Base-by-base conservation (phyloP, 2,113 vertebrate genomes). In the Halcyon senegalensis region DNA sequence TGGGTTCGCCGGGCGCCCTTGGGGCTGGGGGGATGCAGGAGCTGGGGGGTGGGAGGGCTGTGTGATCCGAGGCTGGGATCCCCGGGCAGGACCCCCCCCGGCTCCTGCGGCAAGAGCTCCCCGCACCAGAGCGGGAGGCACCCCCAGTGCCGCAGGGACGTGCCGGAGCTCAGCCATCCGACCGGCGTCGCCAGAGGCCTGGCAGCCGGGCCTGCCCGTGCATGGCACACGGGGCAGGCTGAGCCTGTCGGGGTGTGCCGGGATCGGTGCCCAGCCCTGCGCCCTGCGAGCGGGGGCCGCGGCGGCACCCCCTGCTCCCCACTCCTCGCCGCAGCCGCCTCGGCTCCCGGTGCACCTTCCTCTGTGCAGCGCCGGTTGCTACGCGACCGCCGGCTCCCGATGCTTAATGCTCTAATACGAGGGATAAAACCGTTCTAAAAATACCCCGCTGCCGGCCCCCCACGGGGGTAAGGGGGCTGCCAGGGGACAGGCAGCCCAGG, bases 371-470 rank as follows among this genome's bases (percentile, higher is more conserved):
- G 50, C 88, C 23, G 72, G 97, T 97, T 97, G 97, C 97, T 96
- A 97, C 16, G 97, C 97, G 93, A 97, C 97, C 86, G 56, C 76
- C 89, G 8, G 97, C 97, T 97, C 94, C 91, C 23, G 63, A 96
- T 97, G 96, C 92, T 97, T 96, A 96, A 94, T 88, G 91, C 96
- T 96, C 87, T 96, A 95, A 96, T 97, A 95, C 95, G 92, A 87
- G 83, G 73, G 96, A 97, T 95, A 95, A 97, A 96, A 90, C 91
- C 33, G 16, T 81, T 93, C 96, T 97, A 97, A 94, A 97, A 97
- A 97, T 97, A 96, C 95, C 78, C 88, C 1, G 1, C 84, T 89
- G 80, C 62, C 19, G 2, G 87, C 75, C 87, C 74, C 75, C 81
- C 1, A 12, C 5, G 17, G 92, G 90, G 75, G 66, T 64, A 58